Evolutionary conservation across 2,888 invertebrate genomes (phyloP), one percentile per base, ranked within the genome.

Genomic region (Caenorhabditis virilis): DNA sequence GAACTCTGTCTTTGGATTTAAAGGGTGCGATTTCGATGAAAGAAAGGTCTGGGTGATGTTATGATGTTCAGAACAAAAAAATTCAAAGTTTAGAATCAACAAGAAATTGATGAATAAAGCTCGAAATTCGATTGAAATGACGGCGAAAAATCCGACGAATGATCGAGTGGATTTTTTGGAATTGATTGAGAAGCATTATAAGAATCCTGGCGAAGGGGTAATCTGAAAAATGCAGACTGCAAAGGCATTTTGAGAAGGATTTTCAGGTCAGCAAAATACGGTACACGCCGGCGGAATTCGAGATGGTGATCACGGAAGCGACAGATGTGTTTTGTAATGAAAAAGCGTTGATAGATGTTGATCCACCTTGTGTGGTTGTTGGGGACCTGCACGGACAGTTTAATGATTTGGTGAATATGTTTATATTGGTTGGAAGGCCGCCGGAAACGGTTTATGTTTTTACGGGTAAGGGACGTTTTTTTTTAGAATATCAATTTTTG

Each of bases 361-460:
- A 66, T 22, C 74, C 75, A 1, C 74, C 74, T 6, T 53, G 69
- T 13, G 61, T 61, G 0, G 57, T 75, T 15, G 74, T 75, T 41
- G 75, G 75, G 0, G 75, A 73, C 45, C 52, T 76, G 11, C 74
- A 72, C 45, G 74, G 75, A 26, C 69, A 72, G 30, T 74, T 57
- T 57, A 74, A 74, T 52, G 74, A 74, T 39, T 64, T 77, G 23
- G 55, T 74, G 54, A 73, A 72, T 61, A 74, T 76, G 64, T 76
- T 77, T 58, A 38, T 73, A 16, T 47, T 76, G 26, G 26, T 73
- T 11, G 77, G 77, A 7, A 20, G 60, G 4, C 77, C 77, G 9
- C 77, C 77, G 2, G 45, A 52, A 1, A 48, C 42, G 1, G 62
- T 73, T 9, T 77, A 76, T 50, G 65, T 76, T 22, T 77, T 77